Base-by-base conservation (phyloP, 2,797 vertebrate genomes). In the Schizopygopsis pylzovi region DNA sequence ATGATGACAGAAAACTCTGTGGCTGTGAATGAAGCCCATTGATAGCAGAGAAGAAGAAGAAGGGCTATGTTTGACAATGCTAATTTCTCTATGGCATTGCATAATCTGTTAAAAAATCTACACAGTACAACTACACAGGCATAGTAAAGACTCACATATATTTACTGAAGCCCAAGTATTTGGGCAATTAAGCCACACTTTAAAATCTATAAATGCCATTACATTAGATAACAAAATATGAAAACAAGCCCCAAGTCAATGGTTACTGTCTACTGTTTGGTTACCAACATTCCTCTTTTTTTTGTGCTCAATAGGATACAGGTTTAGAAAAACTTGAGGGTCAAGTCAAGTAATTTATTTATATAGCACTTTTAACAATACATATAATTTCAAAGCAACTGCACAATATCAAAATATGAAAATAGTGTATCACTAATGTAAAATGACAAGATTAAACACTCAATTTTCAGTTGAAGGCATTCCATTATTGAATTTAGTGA, bases 21-120 rank as follows among this genome's bases (percentile, higher is more conserved):
- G 67, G 79, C 75, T 79, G 84, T 89, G 84, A 90, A 88, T 89
- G 82, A 87, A 80, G 73, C 56, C 87, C 82, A 91, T 90, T 90
- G 86, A 89, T 85, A 67, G 79, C 81, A 86, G 77, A 49, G 73
- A 28, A 28, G 28, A 28, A 28, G 28, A 85, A 54, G 56, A 82
- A 85, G 81, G 71, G 56, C n/a, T 47, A 7, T 73, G 71, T 75
- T 52, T 18, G 13, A 75, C 9, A 70, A 41, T 70, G 37, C 33
- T 20, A 73, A 45, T 47, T 25, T 72, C 41, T 72, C 77, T 79
- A 81, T 65, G 37, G 63, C 39, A 65, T 81, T 89, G 86, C 82
- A 83, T 83, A 89, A 89, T 87, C 81, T 79, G 52, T 78, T 77
- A 28, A 39, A 43, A 63, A 83, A 37, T 83, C 76, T 28, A 28